These are phyloP conservation scores for Lagopus muta DNA, from an alignment of 2,113 vertebrate species.

Conservation along the genomic window DNA sequence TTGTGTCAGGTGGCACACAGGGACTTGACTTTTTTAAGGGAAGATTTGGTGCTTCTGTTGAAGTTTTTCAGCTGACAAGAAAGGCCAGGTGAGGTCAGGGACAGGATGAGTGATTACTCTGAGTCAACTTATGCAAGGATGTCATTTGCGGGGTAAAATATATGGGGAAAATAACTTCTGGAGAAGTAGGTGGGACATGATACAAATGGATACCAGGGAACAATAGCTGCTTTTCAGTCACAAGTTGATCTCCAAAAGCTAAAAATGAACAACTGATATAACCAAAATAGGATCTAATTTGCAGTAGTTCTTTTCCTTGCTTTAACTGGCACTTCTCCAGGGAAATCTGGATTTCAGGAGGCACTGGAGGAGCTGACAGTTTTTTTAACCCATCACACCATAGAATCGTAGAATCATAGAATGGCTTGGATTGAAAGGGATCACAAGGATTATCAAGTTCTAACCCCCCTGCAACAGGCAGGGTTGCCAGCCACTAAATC, in stretches of 20 bases:
- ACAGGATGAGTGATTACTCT: background rate
- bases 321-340: background rate
- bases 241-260: constrained; percentile 11
- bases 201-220: constrained; percentile 16
- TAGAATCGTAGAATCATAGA: too few relatives aligned
- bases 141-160: constrained; percentile 9
- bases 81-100: constrained; percentile 17
- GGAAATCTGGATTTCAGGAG: constrained; percentile 1
- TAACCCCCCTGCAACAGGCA: too few relatives aligned
- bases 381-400: background rate
- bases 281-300: constrained; percentile 20
- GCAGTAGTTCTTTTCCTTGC: background rate
- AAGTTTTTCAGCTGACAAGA: constrained; percentile 63
- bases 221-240: constrained; percentile 31
- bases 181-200: constrained; percentile 18
- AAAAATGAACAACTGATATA: background rate
- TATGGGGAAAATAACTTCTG: background rate
- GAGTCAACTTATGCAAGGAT: background rate
- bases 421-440: too few relatives aligned
- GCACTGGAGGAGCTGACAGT: background rate
- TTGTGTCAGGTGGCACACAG: constrained; percentile 33
- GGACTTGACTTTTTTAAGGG: constrained; percentile 34
- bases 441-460: too few relatives aligned
- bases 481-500: too few relatives aligned
- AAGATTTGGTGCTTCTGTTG: constrained; percentile 11